Percentiles rank a stretch among this genome's conserved stretches.
These are phyloP conservation scores for Stramonita haemastoma DNA, from an alignment of 2,888 invertebrate species.

Conservation along the genomic window DNA sequence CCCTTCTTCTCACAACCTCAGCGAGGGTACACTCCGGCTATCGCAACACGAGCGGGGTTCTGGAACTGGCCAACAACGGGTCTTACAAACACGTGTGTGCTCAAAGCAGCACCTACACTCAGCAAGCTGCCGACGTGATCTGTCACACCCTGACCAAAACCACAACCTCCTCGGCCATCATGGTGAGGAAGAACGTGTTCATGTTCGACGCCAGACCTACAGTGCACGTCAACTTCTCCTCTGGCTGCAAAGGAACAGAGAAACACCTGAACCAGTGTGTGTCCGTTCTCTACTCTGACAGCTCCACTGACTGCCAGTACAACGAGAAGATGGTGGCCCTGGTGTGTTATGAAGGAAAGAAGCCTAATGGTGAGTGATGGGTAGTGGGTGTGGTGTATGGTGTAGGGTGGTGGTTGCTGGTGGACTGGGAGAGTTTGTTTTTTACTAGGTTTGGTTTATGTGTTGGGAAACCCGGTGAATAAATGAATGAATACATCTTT, in stretches of 20 bases:
- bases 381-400: too few relatives aligned
- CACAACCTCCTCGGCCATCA: slow-evolving; percentile 9
- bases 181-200: neutral
- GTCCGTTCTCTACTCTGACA: neutral
- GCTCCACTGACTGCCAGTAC: neutral
- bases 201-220: neutral
- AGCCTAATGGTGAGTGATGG: neutral
- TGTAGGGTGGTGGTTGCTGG: too few relatives aligned
- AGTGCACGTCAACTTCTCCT: slow-evolving; percentile 15
- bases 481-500: too few relatives aligned
- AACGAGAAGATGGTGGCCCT: slow-evolving; percentile 16
- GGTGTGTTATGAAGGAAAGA: slow-evolving; percentile 15
- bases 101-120: neutral
- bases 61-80: neutral
- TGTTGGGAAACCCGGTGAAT: too few relatives aligned
- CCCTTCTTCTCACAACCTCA: neutral
- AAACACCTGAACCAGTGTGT: neutral
- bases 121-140: slow-evolving; percentile 6
- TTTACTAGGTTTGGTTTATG: too few relatives aligned
- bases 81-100: neutral
- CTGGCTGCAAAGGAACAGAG: slow-evolving; percentile 17
- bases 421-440: too few relatives aligned
- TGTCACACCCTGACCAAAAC: slow-evolving; percentile 9
- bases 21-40: slow-evolving; percentile 4
- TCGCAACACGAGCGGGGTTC: slow-evolving; percentile 27